phyloP scores from a whole-genome alignment of 2,113 vertebrate species.

The Ivindomyrus marchei region DNA sequence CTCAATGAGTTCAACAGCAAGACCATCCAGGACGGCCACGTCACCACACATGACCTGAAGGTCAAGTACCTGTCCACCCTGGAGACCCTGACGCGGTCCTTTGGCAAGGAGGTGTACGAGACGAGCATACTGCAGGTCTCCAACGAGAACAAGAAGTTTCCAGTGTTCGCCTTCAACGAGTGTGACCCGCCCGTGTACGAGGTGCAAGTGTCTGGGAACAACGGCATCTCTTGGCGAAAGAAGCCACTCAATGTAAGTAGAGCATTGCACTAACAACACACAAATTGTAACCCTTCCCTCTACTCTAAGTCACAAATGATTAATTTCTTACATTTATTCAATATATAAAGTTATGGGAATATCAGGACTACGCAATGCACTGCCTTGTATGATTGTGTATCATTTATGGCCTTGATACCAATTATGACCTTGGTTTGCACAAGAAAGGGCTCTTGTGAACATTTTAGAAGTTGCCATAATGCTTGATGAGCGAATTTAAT shows the following conservation, averaged over 20 bases:
- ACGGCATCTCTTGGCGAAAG: constrained; percentile 70
- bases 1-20: constrained; percentile 78
- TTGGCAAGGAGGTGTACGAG: constrained; percentile 69
- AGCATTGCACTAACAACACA: background rate
- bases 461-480: background rate
- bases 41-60: constrained; percentile 71
- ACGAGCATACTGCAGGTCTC: constrained; percentile 53
- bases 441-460: background rate
- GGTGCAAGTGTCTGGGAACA: constrained; percentile 69
- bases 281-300: background rate
- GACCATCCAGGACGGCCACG: constrained; percentile 66
- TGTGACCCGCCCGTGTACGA: constrained; percentile 42
- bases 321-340: background rate
- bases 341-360: background rate
- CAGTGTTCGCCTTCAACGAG: constrained; percentile 31
- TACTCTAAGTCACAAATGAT: background rate
- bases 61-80: constrained; percentile 79
- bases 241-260: constrained; percentile 55
- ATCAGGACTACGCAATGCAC: background rate
- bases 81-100: constrained; percentile 71
- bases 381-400: background rate
- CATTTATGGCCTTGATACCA: background rate
- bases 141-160: constrained; percentile 60
- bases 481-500: background rate
- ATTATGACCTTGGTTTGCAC: background rate